Conservation (phyloP, 2,888 invertebrate species). For the Ferdinandea cuprea region DNA sequence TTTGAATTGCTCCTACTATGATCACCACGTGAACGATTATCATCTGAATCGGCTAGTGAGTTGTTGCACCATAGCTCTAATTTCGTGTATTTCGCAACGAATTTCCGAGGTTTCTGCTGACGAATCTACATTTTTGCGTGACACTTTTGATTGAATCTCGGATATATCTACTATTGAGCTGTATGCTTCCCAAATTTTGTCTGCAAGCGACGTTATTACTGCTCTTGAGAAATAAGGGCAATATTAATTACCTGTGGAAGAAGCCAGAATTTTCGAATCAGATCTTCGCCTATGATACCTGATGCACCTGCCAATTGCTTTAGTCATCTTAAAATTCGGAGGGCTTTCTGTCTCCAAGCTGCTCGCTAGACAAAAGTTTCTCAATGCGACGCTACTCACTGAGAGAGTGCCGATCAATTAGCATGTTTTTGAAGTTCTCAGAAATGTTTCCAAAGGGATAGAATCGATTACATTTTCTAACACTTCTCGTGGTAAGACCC, state of each 20-base stretch:
- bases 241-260: constrained; percentile 34
- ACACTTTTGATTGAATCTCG: not conserved
- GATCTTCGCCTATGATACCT: constrained; percentile 9
- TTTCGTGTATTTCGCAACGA: not conserved
- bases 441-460: too few relatives aligned
- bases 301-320: not conserved
- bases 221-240: constrained; percentile 10
- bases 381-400: constrained; percentile 34
- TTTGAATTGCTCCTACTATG: not conserved
- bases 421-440: too few relatives aligned
- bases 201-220: constrained; percentile 15
- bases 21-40: not conserved
- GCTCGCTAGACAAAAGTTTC: constrained; percentile 31
- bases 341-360: constrained; percentile 31
- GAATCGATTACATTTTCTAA: not conserved
- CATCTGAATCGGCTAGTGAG: not conserved
- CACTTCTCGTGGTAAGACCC: too few relatives aligned
- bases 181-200: constrained; percentile 33
- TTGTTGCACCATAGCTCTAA: constrained; percentile 3
- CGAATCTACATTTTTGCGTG: not conserved
- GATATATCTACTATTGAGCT: not conserved
- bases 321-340: constrained; percentile 11
- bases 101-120: not conserved
- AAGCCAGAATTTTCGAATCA: constrained; percentile 8
- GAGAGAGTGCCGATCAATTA: not conserved